Conservation (phyloP, 2,797 vertebrate species). For the Notolabrus celidotus region DNA sequence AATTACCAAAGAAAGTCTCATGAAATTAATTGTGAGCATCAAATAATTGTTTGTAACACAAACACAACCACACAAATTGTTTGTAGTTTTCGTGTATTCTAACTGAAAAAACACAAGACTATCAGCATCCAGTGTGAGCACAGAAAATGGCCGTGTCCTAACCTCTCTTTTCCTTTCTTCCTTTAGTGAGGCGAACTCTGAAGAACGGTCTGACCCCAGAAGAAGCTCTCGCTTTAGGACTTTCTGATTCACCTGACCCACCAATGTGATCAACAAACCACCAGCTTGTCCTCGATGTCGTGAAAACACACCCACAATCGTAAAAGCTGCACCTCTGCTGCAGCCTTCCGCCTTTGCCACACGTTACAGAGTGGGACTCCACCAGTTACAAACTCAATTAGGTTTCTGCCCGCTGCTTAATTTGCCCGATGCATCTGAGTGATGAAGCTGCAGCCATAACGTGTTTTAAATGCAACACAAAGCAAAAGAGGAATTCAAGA, state of each 20-base stretch:
- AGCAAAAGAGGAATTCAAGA: constrained; percentile 8
- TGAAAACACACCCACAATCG: constrained; percentile 16
- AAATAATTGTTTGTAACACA: too few species aligned
- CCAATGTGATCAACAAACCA: constrained; percentile 79
- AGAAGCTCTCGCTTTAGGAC: constrained; percentile 93
- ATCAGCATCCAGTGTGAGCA: too few species aligned
- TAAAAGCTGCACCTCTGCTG: constrained; percentile 36
- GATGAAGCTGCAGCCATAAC: constrained; percentile 41
- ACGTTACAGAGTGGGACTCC: constrained; percentile 24
- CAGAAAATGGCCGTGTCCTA: not conserved
- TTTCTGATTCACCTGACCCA: constrained; percentile 90
- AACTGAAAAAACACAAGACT: too few species aligned
- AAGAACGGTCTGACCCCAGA: constrained; percentile 94
- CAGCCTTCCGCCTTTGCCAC: constrained; percentile 43
- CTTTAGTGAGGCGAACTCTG: constrained; percentile 93
- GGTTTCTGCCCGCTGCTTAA: constrained; percentile 57
- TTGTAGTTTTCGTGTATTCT: too few species aligned
- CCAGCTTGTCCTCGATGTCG: not conserved
- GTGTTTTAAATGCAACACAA: constrained; percentile 23
- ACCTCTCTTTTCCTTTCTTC: constrained; percentile 1
- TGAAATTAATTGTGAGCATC: too few species aligned
- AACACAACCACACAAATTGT: too few species aligned
- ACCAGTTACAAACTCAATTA: constrained; percentile 40
- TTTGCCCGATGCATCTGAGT: constrained; percentile 63
- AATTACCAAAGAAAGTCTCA: too few species aligned